phyloP scores from a whole-genome alignment of 1,140 invertebrate genomes.

The Drosophila sulfurigaster region DNA sequence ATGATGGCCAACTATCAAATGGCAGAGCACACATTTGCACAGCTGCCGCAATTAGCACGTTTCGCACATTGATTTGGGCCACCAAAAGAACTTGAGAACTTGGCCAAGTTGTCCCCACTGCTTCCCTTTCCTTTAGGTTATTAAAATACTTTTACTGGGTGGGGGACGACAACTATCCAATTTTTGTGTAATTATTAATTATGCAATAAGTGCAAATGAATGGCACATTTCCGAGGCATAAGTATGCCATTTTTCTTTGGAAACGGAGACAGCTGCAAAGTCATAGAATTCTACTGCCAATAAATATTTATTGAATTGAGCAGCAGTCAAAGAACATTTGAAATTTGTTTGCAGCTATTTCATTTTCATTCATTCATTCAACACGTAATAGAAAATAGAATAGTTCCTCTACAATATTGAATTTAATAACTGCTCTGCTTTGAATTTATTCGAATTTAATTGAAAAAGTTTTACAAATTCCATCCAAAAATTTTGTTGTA shows the following conservation, averaged over 20 bases:
- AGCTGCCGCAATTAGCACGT: slow-evolving; percentile 82
- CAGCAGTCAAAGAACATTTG: neutral
- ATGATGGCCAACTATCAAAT: slow-evolving; percentile 82
- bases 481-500: neutral
- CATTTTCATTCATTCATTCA: too few relatives aligned
- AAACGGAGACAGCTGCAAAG: neutral
- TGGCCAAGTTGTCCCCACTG: slow-evolving; percentile 11
- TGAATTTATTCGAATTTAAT: slow-evolving; percentile 2
- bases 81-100: slow-evolving; percentile 32
- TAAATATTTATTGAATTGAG: neutral
- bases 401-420: too few relatives aligned
- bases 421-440: neutral
- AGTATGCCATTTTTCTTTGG: slow-evolving; percentile 26
- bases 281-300: neutral
- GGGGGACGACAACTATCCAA: neutral
- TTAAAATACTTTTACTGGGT: slow-evolving; percentile 66
- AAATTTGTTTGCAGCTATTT: too few relatives aligned
- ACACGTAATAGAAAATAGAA: too few relatives aligned
- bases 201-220: slow-evolving; percentile 71
- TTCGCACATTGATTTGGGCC: slow-evolving; percentile 77
- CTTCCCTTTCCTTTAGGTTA: slow-evolving; percentile 47
- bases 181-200: slow-evolving; percentile 72
- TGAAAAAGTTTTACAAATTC: neutral
- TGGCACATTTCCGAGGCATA: slow-evolving; percentile 34
- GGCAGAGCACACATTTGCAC: slow-evolving; percentile 76